Base-by-base conservation (phyloP, 2,797 vertebrate species). In the Sebastes itinus region DNA sequence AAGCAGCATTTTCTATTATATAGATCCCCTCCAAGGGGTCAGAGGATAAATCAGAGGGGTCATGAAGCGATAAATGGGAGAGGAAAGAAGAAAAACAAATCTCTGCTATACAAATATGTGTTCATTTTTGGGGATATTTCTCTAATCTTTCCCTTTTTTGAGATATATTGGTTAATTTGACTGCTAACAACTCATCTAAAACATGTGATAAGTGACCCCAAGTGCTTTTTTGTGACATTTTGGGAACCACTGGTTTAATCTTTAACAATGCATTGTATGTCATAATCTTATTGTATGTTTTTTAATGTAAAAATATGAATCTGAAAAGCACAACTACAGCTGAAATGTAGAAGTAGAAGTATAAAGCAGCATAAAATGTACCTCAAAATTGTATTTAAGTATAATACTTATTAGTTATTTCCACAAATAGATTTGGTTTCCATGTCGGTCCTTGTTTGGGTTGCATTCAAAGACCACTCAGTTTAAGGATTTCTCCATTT, bases 61-160 rank as follows among this genome's bases (percentile, higher is more conserved):
- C 3, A 0, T 0, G 14, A 54, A 7, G 4, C 9, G 20, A n/a
- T 54, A 0, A 54, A 54, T 54, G 49, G 18, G 4, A 54, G 49
- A 54, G 20, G 20, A 54, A 54, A 54, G 18, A 52, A 42, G 38
- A 42, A 42, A 16, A 28, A 28, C 11, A 25, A 56, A 12, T 14
- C 38, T 46, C 55, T 56, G 23, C 42, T 18, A 18, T 0, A 46
- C 16, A 28, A 28, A 27, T 58, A 7, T 25, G 12, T 27, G 10
- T 25, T 58, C 25, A 59, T 27, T 59, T 58, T 27, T 14, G 16
- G 55, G 54, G 56, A 59, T 59, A 46, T 46, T 42, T 42, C 1
- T 20, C 35, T 35, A 16, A 25, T 10, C 7, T 65, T 46, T 61
- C 6, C 3, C 13, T 49, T 20, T 38, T 42, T 20, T 9, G 2